Conservation (phyloP, 1,140 invertebrate species). For the Eciton burchellii region DNA sequence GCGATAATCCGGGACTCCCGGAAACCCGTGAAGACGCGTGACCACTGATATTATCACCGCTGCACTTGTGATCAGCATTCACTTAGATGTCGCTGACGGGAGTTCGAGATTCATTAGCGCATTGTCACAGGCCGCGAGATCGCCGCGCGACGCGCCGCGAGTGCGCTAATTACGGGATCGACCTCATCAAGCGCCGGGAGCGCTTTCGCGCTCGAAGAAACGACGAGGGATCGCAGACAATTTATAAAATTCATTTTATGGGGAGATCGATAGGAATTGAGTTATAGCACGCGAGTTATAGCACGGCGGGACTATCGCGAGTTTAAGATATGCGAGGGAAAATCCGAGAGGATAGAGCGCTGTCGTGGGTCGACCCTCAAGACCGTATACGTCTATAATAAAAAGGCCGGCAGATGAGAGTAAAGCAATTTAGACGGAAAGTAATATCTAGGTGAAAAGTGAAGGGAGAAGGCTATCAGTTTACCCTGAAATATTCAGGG, state of each 20-base stretch:
- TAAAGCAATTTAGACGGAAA: slow-evolving; percentile 1
- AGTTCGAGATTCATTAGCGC: too few relatives aligned
- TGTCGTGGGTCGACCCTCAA: background rate
- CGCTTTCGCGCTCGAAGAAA: background rate
- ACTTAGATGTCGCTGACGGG: too few relatives aligned
- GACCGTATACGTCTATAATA: slow-evolving; percentile 15
- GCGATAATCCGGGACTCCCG: slow-evolving; percentile 18
- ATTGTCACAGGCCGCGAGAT: too few relatives aligned
- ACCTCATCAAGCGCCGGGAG: background rate
- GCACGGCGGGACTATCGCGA: background rate
- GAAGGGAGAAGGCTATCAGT: background rate
- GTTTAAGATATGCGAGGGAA: slow-evolving; percentile 6
- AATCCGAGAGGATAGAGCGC: background rate
- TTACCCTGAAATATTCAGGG: slow-evolving; percentile 11
- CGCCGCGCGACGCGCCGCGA: too few relatives aligned
- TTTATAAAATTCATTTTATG: background rate
- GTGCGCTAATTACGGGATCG: background rate
- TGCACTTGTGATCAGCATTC: too few relatives aligned
- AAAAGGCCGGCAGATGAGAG: slow-evolving; percentile 1
- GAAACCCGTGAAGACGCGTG: slow-evolving; percentile 1
- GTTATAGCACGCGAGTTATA: background rate
- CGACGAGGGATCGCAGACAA: background rate
- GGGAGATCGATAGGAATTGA: background rate
- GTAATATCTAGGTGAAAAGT: slow-evolving; percentile 5
- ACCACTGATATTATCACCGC: background rate